Evolutionary conservation across 2,113 vertebrate genomes (phyloP).

Genomic region (Peucedramus taeniatus): DNA sequence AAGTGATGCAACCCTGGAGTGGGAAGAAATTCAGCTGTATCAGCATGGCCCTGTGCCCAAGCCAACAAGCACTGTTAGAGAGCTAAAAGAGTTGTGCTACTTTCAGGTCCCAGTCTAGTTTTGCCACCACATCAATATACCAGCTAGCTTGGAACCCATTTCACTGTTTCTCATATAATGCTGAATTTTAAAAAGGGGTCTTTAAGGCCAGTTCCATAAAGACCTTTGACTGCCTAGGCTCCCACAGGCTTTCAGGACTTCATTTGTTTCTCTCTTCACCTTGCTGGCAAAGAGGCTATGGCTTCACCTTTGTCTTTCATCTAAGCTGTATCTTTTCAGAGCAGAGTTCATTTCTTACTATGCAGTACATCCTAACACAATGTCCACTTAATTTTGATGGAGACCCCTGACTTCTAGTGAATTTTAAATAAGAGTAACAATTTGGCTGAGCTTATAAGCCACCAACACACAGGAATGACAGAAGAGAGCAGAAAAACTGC

Average conservation of each 20-base stretch:
- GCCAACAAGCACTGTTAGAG: background rate
- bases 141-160: background rate
- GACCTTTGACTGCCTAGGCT: background rate
- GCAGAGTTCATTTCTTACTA: background rate
- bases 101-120: background rate
- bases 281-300: fast-evolving
- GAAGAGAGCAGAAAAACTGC: background rate
- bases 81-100: background rate
- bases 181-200: background rate
- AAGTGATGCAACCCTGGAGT: background rate
- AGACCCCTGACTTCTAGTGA: background rate
- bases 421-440: background rate
- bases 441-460: background rate
- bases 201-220: background rate
- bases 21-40: background rate
- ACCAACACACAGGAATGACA: background rate
- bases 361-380: background rate
- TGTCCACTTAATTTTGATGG: background rate
- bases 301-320: background rate
- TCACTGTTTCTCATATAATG: background rate
- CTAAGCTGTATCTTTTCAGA: background rate
- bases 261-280: background rate
- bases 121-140: background rate
- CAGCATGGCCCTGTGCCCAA: background rate
- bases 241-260: background rate